Percentiles rank a stretch among this genome's conserved stretches.
phyloP scores from a whole-genome alignment of 2,113 vertebrate species.

The Hydropotes inermis region DNA sequence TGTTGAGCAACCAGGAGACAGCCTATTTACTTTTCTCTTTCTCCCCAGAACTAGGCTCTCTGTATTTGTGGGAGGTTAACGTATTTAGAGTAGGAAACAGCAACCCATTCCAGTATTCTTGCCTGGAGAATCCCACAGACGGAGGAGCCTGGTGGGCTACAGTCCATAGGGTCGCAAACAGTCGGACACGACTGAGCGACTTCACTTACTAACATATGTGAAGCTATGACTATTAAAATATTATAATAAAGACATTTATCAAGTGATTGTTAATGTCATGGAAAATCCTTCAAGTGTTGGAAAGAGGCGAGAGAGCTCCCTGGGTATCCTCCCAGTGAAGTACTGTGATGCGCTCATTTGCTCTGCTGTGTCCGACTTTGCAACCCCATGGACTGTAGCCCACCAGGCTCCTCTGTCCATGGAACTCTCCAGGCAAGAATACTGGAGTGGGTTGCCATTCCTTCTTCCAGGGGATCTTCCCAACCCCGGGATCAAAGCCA shows the following conservation, averaged over 20 bases:
- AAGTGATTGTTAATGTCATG: not conserved
- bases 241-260: not conserved
- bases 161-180: too few species aligned
- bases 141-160: too few species aligned
- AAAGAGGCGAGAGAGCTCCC: not conserved
- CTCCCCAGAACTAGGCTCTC: not conserved
- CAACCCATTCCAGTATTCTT: too few species aligned
- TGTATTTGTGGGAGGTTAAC: not conserved
- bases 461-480: not conserved
- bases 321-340: not conserved
- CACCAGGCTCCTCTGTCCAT: not conserved
- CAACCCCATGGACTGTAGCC: not conserved
- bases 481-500: not conserved
- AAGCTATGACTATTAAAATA: not conserved
- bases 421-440: not conserved
- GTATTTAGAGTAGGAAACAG: not conserved
- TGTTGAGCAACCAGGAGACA: not conserved
- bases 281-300: not conserved
- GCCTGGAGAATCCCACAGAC: too few species aligned
- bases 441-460: not conserved
- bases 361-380: not conserved
- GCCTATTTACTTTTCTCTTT: not conserved
- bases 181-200: too few species aligned
- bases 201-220: not conserved
- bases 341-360: not conserved